Percentiles rank a stretch among this genome's conserved stretches.
These are phyloP conservation scores for Esox lucius DNA, from an alignment of 2,797 vertebrate genomes.

Conservation along the genomic window DNA sequence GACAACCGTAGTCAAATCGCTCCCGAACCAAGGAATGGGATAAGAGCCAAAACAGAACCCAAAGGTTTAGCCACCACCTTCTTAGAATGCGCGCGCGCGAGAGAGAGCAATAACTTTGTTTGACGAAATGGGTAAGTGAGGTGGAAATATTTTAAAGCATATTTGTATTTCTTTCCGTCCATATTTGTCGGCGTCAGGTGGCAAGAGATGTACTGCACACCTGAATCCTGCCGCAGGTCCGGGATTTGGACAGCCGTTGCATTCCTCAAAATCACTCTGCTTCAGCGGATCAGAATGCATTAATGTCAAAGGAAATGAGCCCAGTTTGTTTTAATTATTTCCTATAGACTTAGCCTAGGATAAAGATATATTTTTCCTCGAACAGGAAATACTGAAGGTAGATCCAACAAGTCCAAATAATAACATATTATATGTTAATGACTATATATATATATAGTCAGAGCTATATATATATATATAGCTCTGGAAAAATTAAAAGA, in stretches of 20 bases:
- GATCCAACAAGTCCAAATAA: no score
- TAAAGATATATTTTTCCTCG: no score
- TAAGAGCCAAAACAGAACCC: conserved; percentile 55
- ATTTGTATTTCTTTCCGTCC: not conserved
- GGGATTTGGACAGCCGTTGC: not conserved
- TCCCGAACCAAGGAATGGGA: conserved; percentile 59
- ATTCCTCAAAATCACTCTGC: conserved; percentile 17
- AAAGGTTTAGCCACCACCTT: conserved; percentile 38
- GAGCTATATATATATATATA: no score
- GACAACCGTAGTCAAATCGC: conserved; percentile 42
- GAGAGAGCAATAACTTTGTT: not conserved
- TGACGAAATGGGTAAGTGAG: not conserved
- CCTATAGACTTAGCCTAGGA: no score
- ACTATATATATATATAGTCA: no score
- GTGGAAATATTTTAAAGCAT: not conserved
- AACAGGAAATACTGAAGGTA: no score
- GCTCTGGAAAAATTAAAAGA: no score
- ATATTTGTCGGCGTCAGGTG: not conserved
- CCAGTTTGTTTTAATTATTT: no score
- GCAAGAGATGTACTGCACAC: not conserved
- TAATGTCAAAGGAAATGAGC: not conserved
- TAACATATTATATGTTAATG: no score
- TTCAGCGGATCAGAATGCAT: not conserved
- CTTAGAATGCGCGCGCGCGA: not conserved
- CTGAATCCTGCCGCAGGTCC: not conserved